Percentiles rank a stretch among this genome's conserved stretches.
Evolutionary conservation across 2,888 invertebrate species (phyloP).

Genomic region (Microplitis manilae): DNA sequence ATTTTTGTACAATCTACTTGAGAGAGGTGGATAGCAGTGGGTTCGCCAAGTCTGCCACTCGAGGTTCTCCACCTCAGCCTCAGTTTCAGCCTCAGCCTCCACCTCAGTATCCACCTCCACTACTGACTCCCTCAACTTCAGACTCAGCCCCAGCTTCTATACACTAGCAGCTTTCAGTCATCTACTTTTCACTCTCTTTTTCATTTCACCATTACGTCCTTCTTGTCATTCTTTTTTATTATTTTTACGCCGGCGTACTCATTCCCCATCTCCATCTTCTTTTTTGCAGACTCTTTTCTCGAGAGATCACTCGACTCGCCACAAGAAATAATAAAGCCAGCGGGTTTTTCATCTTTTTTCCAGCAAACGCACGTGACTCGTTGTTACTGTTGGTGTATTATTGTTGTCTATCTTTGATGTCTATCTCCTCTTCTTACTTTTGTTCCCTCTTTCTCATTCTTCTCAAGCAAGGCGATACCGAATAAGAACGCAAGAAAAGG

Average conservation of each 20-base stretch:
- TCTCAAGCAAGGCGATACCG: background rate
- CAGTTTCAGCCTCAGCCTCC: background rate
- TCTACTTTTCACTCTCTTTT: constrained; percentile 30
- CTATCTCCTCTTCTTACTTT: constrained; percentile 9
- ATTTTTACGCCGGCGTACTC: background rate
- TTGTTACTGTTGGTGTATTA: background rate
- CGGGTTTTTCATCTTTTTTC: constrained; percentile 18
- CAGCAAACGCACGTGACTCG: constrained; percentile 29
- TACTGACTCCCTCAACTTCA: constrained; percentile 16
- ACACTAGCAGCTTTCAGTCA: constrained; percentile 14
- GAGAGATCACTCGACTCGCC: constrained; percentile 27
- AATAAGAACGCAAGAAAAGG: constrained; percentile 7
- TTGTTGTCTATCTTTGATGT: constrained; percentile 22
- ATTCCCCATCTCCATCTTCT: constrained; percentile 6
- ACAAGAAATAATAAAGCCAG: constrained; percentile 34
- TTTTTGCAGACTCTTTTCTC: constrained; percentile 21
- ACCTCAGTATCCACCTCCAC: constrained; percentile 16
- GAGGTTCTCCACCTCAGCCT: constrained; percentile 33
- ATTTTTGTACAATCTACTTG: constrained; percentile 55
- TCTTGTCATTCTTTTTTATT: constrained; percentile 29
- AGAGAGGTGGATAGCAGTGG: constrained; percentile 37
- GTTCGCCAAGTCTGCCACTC: constrained; percentile 50
- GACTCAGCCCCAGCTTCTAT: background rate
- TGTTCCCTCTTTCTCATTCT: background rate
- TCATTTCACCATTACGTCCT: constrained; percentile 33